Conservation (phyloP, 2,797 vertebrate species). For the Pangasius sanitwongsei region DNA sequence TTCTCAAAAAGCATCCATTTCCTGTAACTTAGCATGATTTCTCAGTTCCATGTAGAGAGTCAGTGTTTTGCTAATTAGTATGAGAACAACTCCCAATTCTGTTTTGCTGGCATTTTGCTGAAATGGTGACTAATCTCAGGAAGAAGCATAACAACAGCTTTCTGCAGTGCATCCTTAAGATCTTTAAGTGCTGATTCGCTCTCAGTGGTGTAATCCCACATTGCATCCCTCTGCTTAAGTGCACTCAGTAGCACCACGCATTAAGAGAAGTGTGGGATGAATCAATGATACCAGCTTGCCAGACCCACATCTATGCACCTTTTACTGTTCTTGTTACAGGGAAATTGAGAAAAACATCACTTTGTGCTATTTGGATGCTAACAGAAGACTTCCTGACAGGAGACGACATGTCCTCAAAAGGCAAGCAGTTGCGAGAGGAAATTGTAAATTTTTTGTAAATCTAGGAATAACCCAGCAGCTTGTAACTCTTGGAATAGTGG, state of each 20-base stretch:
- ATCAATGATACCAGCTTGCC: not conserved
- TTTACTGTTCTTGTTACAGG: not conserved
- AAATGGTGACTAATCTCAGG: not conserved
- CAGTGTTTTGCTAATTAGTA: not conserved
- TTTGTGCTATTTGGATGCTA: not conserved
- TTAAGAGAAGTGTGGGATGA: not conserved
- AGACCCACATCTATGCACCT: not conserved
- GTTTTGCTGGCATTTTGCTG: not conserved
- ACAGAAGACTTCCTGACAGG: not conserved
- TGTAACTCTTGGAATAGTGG: not conserved
- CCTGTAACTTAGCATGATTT: not conserved
- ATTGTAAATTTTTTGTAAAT: not conserved
- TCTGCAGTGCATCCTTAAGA: constrained; percentile 5
- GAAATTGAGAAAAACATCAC: not conserved
- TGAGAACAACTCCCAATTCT: not conserved
- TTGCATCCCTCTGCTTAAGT: constrained; percentile 1
- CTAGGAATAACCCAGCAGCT: not conserved
- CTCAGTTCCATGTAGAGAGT: not conserved
- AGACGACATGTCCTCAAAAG: not conserved
- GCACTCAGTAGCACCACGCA: constrained; percentile 19
- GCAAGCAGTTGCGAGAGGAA: not conserved
- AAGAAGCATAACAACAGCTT: not conserved
- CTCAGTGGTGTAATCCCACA: not conserved
- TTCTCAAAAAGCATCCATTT: too few species aligned
- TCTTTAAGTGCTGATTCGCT: constrained; percentile 6